These are phyloP conservation scores for Linnaemya tessellans DNA, from an alignment of 2,888 invertebrate genomes.

Conservation along the genomic window DNA sequence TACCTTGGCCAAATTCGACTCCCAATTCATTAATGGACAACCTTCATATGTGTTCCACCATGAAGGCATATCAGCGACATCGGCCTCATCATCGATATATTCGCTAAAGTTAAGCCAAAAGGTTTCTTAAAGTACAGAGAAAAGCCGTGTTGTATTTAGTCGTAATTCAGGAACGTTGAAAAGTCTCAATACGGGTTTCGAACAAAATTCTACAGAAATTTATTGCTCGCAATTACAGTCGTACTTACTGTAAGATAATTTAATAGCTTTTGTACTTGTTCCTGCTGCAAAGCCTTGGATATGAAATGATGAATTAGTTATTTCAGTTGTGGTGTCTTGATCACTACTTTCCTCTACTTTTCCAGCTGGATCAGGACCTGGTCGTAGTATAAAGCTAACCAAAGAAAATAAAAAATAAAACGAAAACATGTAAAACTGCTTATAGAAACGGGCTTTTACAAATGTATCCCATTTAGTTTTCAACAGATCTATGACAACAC, in stretches of 20 bases:
- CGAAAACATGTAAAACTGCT: constrained; percentile 95
- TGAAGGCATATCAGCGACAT: constrained; percentile 77
- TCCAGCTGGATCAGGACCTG: constrained; percentile 92
- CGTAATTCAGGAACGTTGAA: not conserved
- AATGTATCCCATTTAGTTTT: constrained; percentile 99
- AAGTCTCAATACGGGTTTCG: not conserved
- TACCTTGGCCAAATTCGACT: constrained; percentile 80
- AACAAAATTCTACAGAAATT: not conserved
- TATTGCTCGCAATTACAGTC: not conserved
- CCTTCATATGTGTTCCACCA: constrained; percentile 82
- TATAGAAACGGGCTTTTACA: constrained; percentile 96
- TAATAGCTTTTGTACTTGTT: constrained; percentile 7
- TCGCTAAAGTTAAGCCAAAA: constrained; percentile 83
- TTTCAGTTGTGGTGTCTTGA: constrained; percentile 33
- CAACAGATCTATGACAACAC: constrained; percentile 95
- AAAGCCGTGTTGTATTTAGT: not conserved
- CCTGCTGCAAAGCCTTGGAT: constrained; percentile 15
- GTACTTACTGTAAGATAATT: constrained; percentile 61
- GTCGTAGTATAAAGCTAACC: constrained; percentile 94
- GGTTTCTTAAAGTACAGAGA: constrained; percentile 76
- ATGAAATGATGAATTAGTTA: constrained; percentile 31
- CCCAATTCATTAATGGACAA: constrained; percentile 82
- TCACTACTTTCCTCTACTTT: constrained; percentile 77
- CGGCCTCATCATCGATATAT: constrained; percentile 77
- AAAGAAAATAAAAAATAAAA: constrained; percentile 95